Base-by-base conservation (phyloP, 37 sponge, comb jelly and placozoan species). In the Spongia lamella region DNA sequence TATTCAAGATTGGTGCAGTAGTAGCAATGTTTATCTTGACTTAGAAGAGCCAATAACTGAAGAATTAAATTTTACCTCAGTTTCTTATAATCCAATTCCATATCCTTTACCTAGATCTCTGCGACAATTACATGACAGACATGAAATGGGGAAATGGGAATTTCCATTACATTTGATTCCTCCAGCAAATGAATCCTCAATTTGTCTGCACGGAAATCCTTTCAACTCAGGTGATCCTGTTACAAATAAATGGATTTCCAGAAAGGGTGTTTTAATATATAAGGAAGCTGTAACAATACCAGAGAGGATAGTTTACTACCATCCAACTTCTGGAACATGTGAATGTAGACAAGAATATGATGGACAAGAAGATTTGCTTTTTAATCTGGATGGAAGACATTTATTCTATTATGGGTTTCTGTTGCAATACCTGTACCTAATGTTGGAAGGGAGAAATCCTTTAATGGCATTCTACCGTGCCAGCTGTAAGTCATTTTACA, bases 381-480 rank as follows among this genome's bases (percentile, higher is more conserved):
- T 68, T 26, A 68, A 68, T 24, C 47, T 68, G 21, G 68, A 68
- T 40, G 29, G 29, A 19, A 20, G 21, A 4, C 47, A 68, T 40
- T 11, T 68, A 9, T 68, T 68, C 21, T 68, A 43, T 49, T 68
- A 68, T 40, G 68, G 68, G 7, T 68, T 68, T 40, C 49, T 68
- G 24, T 22, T 68, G 3, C 50, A 38, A 16, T 68, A 68, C 21
- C 68, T 68, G n/a, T 50, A 68, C 21, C 17, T 43, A 21, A 68
- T 68, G 68, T 9, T 68, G 38, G 68, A 68, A 40, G 68, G 47
- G 4, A 38, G 50, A 43, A 68, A 68, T 27, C 68, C 68, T 5
- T 27, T 68, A 29, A 49, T 26, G 3, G 47, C 68, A 68, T 40
- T 27, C 50, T n/a, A 40, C 7, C n/a, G 68, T 3, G 7, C 68